Percentiles rank a stretch among this genome's conserved stretches.
Evolutionary conservation across 2,113 vertebrate genomes (phyloP).

Genomic region (Micromys minutus): DNA sequence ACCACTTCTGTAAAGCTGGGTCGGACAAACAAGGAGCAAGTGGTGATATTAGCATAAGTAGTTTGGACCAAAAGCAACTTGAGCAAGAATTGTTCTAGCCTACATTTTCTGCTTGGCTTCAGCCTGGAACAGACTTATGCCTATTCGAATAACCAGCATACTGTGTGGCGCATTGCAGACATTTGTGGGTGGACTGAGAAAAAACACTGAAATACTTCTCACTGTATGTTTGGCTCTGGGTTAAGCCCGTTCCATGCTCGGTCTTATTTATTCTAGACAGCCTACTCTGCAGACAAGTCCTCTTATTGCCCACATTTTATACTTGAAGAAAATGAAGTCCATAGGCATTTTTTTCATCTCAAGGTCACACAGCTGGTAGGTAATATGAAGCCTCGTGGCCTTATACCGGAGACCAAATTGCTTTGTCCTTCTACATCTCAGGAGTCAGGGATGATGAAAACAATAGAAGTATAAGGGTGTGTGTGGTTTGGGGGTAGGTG

Average conservation of each 20-base stretch:
- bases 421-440: not conserved
- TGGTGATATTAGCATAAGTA: not conserved
- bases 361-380: not conserved
- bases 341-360: not conserved
- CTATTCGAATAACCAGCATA: not conserved
- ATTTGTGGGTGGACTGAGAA: not conserved
- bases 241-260: not conserved
- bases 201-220: not conserved
- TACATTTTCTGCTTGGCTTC: slow-evolving; percentile 24
- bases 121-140: not conserved
- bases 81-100: not conserved
- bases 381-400: not conserved
- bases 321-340: not conserved
- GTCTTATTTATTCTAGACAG: not conserved
- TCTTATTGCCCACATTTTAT: not conserved
- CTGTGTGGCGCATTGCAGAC: not conserved
- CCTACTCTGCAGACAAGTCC: not conserved
- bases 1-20: not conserved
- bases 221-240: not conserved
- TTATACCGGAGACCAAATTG: not conserved
- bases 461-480: not conserved
- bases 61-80: not conserved
- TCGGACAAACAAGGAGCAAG: not conserved
- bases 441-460: not conserved
- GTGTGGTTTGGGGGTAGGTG: not conserved